phyloP scores from a whole-genome alignment of 2,888 invertebrate species.

The Ormyrus rosae region DNA sequence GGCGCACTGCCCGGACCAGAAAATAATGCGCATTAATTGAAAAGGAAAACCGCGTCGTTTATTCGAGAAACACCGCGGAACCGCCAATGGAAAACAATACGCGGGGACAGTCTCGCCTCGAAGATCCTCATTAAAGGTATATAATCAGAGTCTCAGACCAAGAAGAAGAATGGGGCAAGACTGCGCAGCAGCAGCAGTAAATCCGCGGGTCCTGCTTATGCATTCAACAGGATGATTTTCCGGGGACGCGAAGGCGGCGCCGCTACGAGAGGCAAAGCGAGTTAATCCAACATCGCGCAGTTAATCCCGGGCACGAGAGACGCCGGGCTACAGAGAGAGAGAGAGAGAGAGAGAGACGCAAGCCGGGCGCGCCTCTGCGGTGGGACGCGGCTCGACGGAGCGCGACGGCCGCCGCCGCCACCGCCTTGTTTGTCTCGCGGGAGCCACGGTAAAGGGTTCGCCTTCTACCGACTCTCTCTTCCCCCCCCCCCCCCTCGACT shows the following conservation, averaged over 20 bases:
- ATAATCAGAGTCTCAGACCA: neutral
- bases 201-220: conserved; percentile 18
- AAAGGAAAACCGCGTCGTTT: too few species aligned
- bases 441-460: too few species aligned
- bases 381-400: conserved; percentile 18
- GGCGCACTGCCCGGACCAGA: too few species aligned
- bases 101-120: too few species aligned
- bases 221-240: conserved; percentile 48
- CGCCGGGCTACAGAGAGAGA: too few species aligned
- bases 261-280: conserved; percentile 18
- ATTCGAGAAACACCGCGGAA: too few species aligned
- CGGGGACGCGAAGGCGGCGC: conserved; percentile 14
- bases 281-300: conserved; percentile 52
- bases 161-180: neutral
- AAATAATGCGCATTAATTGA: too few species aligned
- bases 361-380: neutral
- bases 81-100: too few species aligned
- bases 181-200: conserved; percentile 1
- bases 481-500: too few species aligned
- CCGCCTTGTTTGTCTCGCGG: conserved; percentile 44
- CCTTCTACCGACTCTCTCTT: too few species aligned
- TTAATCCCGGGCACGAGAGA: conserved; percentile 27
- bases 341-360: too few species aligned
- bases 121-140: too few species aligned
- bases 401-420: conserved; percentile 9